A percentile compares a stretch with the other conserved stretches of the same genome.
These are phyloP conservation scores for Alloscopus bannaensis DNA, from an alignment of 2,888 invertebrate genomes.

Conservation along the genomic window DNA sequence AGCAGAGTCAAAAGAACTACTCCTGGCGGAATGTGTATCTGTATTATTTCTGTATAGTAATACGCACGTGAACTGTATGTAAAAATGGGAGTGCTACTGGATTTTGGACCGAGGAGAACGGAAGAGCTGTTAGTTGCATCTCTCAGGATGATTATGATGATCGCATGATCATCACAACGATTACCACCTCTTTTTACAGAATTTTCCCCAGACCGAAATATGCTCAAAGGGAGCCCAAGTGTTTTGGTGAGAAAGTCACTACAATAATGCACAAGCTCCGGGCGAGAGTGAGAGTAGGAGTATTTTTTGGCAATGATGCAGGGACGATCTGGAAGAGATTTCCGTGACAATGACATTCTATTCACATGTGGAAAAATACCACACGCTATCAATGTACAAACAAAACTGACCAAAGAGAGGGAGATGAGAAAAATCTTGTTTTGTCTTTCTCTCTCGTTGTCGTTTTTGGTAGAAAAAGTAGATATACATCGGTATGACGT, in stretches of 20 bases:
- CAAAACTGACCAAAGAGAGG: neutral
- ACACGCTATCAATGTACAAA: no score
- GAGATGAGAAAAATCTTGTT: neutral
- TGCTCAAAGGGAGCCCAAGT: neutral
- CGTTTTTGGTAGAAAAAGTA: neutral
- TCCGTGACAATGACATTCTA: conserved; percentile 28
- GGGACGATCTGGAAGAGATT: conserved; percentile 18
- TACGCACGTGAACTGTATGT: conserved; percentile 29
- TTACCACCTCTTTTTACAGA: conserved; percentile 59
- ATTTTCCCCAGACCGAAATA: conserved; percentile 10
- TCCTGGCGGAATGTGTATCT: neutral
- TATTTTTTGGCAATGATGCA: conserved; percentile 41
- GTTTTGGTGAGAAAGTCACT: neutral
- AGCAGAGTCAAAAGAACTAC: conserved; percentile 13
- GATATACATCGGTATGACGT: no score
- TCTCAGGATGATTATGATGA: conserved; percentile 51
- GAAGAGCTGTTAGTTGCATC: conserved; percentile 44
- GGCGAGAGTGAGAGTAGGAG: neutral
- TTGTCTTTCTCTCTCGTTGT: neutral
- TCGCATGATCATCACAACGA: conserved; percentile 38
- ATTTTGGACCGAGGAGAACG: conserved; percentile 13
- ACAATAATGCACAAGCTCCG: neutral
- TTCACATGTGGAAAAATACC: conserved; percentile 24
- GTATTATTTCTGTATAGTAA: conserved; percentile 16
- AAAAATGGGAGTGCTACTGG: neutral